phyloP scores from a whole-genome alignment of 2,113 vertebrate species.

The Anas platyrhynchos region DNA sequence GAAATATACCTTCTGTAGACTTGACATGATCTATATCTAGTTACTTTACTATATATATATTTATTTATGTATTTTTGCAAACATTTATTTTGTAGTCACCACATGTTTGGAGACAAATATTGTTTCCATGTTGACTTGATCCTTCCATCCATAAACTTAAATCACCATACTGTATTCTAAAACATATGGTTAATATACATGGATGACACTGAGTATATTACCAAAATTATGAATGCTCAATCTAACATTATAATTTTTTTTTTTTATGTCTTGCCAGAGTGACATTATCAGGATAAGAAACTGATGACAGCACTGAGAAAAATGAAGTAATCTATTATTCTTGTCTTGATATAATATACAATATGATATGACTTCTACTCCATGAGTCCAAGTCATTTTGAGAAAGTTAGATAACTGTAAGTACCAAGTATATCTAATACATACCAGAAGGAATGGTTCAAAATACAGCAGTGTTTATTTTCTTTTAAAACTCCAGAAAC shows the following conservation, averaged over 20 bases:
- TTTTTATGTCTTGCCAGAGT: not conserved
- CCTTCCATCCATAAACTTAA: not conserved
- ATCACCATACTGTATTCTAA: not conserved
- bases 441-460: not conserved
- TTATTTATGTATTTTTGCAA: not conserved
- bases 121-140: not conserved
- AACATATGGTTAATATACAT: not conserved
- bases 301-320: not conserved
- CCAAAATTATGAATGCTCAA: not conserved
- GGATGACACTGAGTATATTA: not conserved
- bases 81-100: not conserved
- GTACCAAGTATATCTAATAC: not conserved
- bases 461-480: not conserved
- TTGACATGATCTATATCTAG: not conserved
- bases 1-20: not conserved
- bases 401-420: not conserved
- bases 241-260: not conserved
- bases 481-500: not conserved
- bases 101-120: not conserved
- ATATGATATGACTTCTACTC: not conserved
- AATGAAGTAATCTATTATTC: not conserved
- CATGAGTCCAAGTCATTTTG: not conserved
- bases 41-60: not conserved
- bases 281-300: not conserved
- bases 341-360: not conserved